Evolutionary conservation across 2,113 vertebrate genomes (phyloP).

Genomic region (Thamnaconus septentrionalis): DNA sequence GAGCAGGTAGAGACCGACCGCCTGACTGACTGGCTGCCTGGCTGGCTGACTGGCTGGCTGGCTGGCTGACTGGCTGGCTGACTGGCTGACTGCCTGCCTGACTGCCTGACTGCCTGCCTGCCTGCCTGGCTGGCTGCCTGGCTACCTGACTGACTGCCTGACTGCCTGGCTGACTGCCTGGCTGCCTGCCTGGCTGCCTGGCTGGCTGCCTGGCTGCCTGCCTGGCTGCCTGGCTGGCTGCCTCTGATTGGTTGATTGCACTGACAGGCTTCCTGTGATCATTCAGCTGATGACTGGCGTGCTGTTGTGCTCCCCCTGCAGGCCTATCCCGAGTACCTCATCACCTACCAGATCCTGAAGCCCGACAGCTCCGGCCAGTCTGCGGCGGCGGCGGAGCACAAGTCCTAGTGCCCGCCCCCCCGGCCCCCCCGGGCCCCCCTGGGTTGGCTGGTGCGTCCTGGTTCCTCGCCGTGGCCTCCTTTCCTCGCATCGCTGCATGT

Average conservation of each 20-base stretch:
- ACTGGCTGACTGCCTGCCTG: too few species aligned
- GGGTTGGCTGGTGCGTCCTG: conserved; percentile 47
- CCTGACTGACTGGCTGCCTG: too few species aligned
- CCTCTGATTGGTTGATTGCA: too few species aligned
- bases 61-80: too few species aligned
- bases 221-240: background rate
- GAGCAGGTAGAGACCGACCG: conserved; percentile 85
- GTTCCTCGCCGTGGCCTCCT: conserved; percentile 46
- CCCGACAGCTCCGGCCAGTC: conserved; percentile 91
- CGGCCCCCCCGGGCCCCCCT: conserved; percentile 30
- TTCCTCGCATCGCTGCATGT: conserved; percentile 67
- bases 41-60: background rate
- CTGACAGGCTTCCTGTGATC: background rate
- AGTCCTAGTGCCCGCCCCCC: conserved; percentile 84
- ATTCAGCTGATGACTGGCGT: background rate
- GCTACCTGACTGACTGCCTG: too few species aligned
- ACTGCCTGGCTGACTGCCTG: background rate
- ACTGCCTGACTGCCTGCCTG: too few species aligned
- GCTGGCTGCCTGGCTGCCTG: background rate
- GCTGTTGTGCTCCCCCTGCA: conserved; percentile 47
- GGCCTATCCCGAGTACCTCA: conserved; percentile 99
- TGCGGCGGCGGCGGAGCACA: conserved; percentile 89
- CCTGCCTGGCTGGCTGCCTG: background rate
- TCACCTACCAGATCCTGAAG: conserved; percentile 98
- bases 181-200: background rate